Conservation (phyloP, 2,113 vertebrate genomes). For the Serilophus lunatus region DNA sequence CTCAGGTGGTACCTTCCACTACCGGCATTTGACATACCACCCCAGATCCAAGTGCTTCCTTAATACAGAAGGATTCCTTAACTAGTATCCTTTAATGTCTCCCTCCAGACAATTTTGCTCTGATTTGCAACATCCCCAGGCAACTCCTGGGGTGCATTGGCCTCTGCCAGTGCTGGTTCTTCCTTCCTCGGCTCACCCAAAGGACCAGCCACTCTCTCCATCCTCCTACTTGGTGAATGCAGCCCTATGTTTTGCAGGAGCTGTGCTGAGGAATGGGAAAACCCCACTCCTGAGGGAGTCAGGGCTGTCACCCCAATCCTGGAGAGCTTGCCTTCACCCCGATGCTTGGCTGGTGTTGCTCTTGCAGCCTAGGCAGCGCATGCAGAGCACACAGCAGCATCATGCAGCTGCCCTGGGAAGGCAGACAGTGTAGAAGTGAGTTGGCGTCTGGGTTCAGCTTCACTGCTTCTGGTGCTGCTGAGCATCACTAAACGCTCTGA, state of each 20-base stretch:
- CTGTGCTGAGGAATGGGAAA: not conserved
- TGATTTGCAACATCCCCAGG: not conserved
- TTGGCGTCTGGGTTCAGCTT: not conserved
- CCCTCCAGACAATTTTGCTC: not conserved
- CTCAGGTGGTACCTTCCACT: not conserved
- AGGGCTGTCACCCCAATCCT: not conserved
- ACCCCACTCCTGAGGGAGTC: accelerated
- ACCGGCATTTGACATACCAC: not conserved
- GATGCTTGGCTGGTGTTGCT: not conserved
- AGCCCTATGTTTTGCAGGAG: not conserved
- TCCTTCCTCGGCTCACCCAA: not conserved
- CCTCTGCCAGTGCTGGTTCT: not conserved
- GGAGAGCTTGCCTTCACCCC: not conserved
- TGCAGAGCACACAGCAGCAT: not conserved
- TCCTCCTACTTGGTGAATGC: not conserved
- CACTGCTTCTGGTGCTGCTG: not conserved
- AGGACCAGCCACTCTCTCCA: not conserved
- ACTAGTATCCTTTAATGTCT: not conserved
- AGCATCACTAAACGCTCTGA: not conserved
- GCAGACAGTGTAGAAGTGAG: not conserved
- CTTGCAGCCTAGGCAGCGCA: not conserved
- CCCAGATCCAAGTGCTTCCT: not conserved
- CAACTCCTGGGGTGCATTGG: not conserved
- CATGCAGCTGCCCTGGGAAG: not conserved
- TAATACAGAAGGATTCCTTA: not conserved